Percentiles rank a stretch among this genome's conserved stretches.
Conservation (phyloP, 2,888 invertebrate genomes). For the Drosophila niveifrons region DNA sequence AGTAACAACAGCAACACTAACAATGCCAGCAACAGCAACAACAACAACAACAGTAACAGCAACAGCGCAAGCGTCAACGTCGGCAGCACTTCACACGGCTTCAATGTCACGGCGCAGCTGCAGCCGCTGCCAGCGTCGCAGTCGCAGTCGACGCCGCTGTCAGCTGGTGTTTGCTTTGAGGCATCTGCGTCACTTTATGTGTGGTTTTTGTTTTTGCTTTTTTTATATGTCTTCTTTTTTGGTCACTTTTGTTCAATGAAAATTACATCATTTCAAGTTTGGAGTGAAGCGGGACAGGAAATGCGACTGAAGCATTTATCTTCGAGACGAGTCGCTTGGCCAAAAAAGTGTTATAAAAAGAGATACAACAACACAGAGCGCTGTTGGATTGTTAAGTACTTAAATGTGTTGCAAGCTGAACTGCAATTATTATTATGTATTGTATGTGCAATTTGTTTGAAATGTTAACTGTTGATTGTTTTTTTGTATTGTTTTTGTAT, state of each 20-base stretch:
- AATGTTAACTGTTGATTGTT: conserved; percentile 13
- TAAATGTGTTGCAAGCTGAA: conserved; percentile 64
- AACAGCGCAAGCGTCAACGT: conserved; percentile 24
- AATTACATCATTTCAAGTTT: conserved; percentile 68
- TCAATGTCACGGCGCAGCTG: conserved; percentile 75
- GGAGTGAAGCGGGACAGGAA: conserved; percentile 60
- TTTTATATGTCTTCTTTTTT: conserved; percentile 40
- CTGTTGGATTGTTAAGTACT: conserved; percentile 28
- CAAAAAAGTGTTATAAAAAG: conserved; percentile 30
- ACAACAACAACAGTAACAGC: not conserved
- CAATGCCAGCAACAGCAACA: not conserved
- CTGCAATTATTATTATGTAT: conserved; percentile 65
- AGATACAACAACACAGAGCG: not conserved
- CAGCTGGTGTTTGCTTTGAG: conserved; percentile 44
- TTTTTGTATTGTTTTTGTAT: not conserved
- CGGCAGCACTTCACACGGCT: conserved; percentile 42
- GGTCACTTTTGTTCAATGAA: conserved; percentile 63
- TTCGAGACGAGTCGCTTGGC: conserved; percentile 11
- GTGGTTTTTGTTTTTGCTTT: conserved; percentile 3
- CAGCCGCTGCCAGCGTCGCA: conserved; percentile 12
- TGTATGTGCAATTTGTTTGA: conserved; percentile 47
- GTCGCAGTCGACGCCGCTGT: conserved; percentile 19
- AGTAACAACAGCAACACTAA: conserved; percentile 1
- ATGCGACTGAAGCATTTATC: conserved; percentile 52
- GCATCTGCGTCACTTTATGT: conserved; percentile 44